phyloP scores from a whole-genome alignment of 2,888 invertebrate genomes.

The Dryocosmus kuriphilus region DNA sequence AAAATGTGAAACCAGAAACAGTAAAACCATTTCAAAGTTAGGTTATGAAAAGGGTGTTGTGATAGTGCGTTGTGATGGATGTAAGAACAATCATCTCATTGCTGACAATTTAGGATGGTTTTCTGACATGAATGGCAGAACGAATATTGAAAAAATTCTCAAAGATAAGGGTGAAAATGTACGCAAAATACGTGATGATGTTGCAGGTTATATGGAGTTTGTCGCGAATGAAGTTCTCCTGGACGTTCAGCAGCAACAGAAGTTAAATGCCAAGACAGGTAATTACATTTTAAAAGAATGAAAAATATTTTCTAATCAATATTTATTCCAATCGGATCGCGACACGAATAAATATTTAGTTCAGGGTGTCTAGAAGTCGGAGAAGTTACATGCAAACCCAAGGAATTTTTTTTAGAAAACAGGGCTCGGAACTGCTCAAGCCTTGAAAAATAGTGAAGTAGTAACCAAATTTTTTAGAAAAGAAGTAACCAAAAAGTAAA shows the following conservation, averaged over 20 bases:
- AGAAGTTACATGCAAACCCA: too few relatives aligned
- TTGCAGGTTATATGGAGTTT: slow-evolving; percentile 78
- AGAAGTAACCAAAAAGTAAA: too few relatives aligned
- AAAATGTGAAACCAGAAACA: slow-evolving; percentile 88
- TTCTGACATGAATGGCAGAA: slow-evolving; percentile 84
- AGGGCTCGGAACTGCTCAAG: too few relatives aligned
- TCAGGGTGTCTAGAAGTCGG: too few relatives aligned
- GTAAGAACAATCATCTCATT: slow-evolving; percentile 94
- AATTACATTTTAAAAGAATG: not conserved
- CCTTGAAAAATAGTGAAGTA: too few relatives aligned
- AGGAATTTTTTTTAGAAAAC: too few relatives aligned
- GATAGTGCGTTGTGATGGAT: slow-evolving; percentile 92
- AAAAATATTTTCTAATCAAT: too few relatives aligned
- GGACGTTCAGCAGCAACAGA: slow-evolving; percentile 43
- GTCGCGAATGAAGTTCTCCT: slow-evolving; percentile 75
- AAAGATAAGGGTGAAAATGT: slow-evolving; percentile 92
- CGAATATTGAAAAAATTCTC: slow-evolving; percentile 94
- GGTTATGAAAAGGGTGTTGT: slow-evolving; percentile 95
- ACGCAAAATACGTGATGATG: slow-evolving; percentile 77
- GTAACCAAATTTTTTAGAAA: too few relatives aligned
- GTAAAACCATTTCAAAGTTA: slow-evolving; percentile 89
- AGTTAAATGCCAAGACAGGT: slow-evolving; percentile 24
- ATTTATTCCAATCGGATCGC: too few relatives aligned
- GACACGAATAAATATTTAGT: too few relatives aligned
- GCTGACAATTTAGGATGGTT: slow-evolving; percentile 99